Evolutionary conservation across 1,140 invertebrate species (phyloP), one percentile per base, ranked within the genome.

Genomic region (Bombus picipes): DNA sequence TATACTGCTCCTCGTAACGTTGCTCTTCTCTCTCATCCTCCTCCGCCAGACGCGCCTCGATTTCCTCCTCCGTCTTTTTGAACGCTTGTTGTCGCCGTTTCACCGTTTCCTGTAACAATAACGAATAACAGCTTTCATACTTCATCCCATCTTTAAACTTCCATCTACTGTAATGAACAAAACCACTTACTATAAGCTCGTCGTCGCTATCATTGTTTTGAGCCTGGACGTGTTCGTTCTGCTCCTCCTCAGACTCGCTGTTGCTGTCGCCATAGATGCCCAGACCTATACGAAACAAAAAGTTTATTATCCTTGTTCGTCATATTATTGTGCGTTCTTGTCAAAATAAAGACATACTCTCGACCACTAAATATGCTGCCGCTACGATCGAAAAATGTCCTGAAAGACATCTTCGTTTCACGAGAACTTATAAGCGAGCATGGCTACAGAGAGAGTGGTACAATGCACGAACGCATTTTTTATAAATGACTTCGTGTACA

Each of bases 211-310:
- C 95, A 79, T 95, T 92, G 12, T 95, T 93, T 59, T 93, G 93
- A 15, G 89, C 72, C 72, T 93, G 91, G 18, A 93, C 93, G 13
- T 93, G 92, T 1, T 95, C 94, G 34, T 92, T 93, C 68, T 94
- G 93, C 73, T 95, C 95, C 57, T 95, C 95, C 75, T 96, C 95
- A 8, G 94, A 95, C 39, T 95, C 96, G 78, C 95, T 95, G 89
- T 95, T 95, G 86, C 95, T 95, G 86, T 95, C 95, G 53, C 95
- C 96, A 87, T 96, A 96, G 93, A 96, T 96, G 87, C 95, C 95
- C 93, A 96, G 94, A 93, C 95, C 95, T 95, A 93, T 70, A 92
- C 88, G 86, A 92, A 76, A 94, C 82, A 84, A 87, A 78, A 28
- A 22, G 47, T 74, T 80, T 62, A 77, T 87, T 72, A 90, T 10